These are phyloP conservation scores for Origma solitaria DNA, from an alignment of 2,113 vertebrate species.

Conservation along the genomic window DNA sequence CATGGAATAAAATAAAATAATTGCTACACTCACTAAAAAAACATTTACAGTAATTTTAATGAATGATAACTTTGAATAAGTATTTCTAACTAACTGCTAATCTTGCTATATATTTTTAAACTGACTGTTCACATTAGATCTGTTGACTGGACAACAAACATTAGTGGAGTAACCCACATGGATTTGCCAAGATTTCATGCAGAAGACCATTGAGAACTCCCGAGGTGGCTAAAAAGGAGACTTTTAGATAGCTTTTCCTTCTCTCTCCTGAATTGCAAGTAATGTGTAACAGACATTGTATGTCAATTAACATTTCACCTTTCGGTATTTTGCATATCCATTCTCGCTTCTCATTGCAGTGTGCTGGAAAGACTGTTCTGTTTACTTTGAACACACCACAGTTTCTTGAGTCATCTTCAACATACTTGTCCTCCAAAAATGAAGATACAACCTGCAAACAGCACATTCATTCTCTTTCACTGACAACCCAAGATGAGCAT, in stretches of 20 bases:
- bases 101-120: background rate
- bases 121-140: background rate
- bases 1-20: background rate
- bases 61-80: background rate
- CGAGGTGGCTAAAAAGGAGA: background rate
- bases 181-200: background rate
- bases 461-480: constrained; percentile 11
- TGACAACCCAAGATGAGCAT: background rate
- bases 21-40: background rate
- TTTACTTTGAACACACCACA: constrained; percentile 85
- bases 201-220: background rate
- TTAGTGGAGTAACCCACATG: background rate
- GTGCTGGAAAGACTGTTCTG: constrained; percentile 72
- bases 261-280: background rate
- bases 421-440: constrained; percentile 82
- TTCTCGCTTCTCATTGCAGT: constrained; percentile 83
- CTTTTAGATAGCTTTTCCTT: background rate
- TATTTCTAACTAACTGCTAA: background rate
- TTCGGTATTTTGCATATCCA: constrained; percentile 93
- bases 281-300: background rate
- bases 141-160: background rate
- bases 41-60: background rate
- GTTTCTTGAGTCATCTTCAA: constrained; percentile 78
- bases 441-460: constrained; percentile 84
- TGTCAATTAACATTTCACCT: constrained; percentile 70